Evolutionary conservation across 2,888 invertebrate species (phyloP), one percentile per base, ranked within the genome.

Genomic region (Alsophila aescularia): DNA sequence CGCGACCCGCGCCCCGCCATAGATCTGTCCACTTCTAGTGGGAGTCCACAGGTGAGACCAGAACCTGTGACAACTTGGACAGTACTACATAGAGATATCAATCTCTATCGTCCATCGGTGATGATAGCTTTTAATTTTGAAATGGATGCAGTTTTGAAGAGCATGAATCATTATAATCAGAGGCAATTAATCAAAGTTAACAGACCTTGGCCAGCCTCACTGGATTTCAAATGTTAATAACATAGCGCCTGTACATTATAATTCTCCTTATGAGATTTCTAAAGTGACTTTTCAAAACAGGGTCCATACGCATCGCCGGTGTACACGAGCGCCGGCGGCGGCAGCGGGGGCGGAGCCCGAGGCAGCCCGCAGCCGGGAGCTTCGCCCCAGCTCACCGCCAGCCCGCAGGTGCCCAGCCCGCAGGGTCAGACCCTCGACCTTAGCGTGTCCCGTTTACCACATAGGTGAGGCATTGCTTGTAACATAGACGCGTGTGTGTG

Each of bases 341-440:
- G 94, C 65, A 91, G 93, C 72, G 94, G 94, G 69, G 94, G 94
- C 78, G 93, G 95, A 64, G 94, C 94, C 54, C 94, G 95, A 64
- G 95, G 96, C 72, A 96, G 96, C 85, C 96, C 96, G 66, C 96
- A 96, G 85, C 96, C 96, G 57, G 96, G 96, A 69, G 95, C 96
- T 65, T 96, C 96, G 87, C 97, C 97, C 64, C 92, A 92, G 77
- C 93, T 95, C 71, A 95, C 96, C 67, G 95, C 96, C 78, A 96
- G 96, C 91, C 96, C 96, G 66, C 96, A 96, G 93, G 96, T 96
- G 89, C 96, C 97, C 78, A 97, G 96, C 92, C 97, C 97, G 62
- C 97, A 97, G 92, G 97, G 97, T 73, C 97, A 97, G 87, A 97
- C 97, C 73, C 93, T 97, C 85, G 97, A 97, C 92, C 94, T 97